Conservation (phyloP, 2,888 invertebrate species). For the Lepidocyrtinus sp. region DNA sequence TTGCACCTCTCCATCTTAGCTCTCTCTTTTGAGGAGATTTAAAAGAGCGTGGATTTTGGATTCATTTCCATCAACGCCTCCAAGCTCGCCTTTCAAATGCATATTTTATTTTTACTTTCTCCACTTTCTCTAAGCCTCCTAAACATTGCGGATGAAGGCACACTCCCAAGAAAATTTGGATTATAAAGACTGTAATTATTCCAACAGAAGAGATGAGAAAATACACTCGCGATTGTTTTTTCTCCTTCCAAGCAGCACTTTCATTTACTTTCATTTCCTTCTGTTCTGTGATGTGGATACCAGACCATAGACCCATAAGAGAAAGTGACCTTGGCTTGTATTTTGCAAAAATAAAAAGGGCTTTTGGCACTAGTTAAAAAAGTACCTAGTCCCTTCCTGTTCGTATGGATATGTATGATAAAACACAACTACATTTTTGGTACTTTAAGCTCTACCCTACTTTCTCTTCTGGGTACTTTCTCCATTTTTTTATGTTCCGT, state of each 20-base stretch:
- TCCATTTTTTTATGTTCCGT: too few relatives aligned
- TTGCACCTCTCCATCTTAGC: constrained; percentile 11
- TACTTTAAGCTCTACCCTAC: neutral
- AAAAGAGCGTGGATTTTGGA: neutral
- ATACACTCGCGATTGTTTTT: neutral
- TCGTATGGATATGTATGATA: neutral
- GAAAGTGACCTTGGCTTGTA: neutral
- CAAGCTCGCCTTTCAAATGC: too few relatives aligned
- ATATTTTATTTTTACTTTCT: too few relatives aligned
- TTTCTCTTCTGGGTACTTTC: neutral
- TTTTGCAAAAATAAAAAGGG: neutral
- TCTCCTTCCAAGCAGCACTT: neutral
- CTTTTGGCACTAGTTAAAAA: neutral
- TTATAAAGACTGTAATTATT: neutral
- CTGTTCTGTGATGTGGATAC: neutral
- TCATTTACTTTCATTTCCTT: neutral
- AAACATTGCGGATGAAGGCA: too few relatives aligned
- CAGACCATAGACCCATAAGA: neutral
- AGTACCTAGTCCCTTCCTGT: neutral
- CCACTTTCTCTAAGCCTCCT: too few relatives aligned
- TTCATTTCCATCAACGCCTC: too few relatives aligned
- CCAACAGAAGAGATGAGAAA: too few relatives aligned
- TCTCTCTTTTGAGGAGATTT: neutral
- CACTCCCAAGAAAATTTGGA: neutral
- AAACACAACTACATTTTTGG: neutral